Evolutionary conservation across 2,113 vertebrate genomes (phyloP).

Genomic region (Oreochromis spilurus): DNA sequence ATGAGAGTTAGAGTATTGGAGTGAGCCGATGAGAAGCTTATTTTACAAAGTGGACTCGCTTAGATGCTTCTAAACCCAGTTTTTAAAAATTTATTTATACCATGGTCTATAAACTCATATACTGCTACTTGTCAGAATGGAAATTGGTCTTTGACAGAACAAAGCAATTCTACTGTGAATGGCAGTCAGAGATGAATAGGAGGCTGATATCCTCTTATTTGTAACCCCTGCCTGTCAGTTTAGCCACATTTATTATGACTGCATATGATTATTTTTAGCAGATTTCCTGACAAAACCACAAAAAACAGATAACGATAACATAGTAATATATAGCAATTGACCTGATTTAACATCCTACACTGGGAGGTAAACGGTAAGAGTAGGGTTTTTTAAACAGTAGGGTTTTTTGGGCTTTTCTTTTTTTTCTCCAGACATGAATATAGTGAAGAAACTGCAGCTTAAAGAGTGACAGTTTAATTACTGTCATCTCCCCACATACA

Average conservation of each 20-base stretch:
- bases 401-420: neutral
- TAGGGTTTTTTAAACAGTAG: neutral
- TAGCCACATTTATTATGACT: neutral
- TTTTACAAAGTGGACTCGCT: conserved; percentile 74
- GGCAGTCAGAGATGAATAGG: conserved; percentile 26
- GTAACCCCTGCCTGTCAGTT: conserved; percentile 33
- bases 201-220: conserved; percentile 40
- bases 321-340: neutral
- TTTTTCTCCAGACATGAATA: neutral
- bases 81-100: conserved; percentile 71
- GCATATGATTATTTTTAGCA: conserved; percentile 22
- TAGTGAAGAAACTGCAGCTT: neutral
- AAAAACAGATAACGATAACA: neutral
- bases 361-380: neutral
- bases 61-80: conserved; percentile 43
- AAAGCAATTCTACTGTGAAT: conserved; percentile 38
- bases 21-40: conserved; percentile 70
- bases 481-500: neutral
- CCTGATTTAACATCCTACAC: neutral
- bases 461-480: neutral
- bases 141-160: conserved; percentile 55
- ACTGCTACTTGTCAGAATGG: conserved; percentile 61
- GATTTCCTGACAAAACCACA: conserved; percentile 9
- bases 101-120: conserved; percentile 76
- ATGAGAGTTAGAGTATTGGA: conserved; percentile 58